Evolutionary conservation across 1,140 invertebrate species (phyloP).

Genomic region (Dendrolimus kikuchii): DNA sequence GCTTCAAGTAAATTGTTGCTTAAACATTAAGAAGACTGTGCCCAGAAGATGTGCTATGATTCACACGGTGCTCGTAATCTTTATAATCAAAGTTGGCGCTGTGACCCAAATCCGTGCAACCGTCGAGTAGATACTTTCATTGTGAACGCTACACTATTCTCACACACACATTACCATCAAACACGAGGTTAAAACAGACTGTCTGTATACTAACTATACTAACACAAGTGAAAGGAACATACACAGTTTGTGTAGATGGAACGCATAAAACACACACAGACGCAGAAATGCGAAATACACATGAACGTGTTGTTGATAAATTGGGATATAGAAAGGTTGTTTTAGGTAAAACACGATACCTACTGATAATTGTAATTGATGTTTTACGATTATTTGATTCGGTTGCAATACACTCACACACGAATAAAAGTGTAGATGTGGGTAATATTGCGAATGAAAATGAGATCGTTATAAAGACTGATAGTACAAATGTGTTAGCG

Average conservation of each 20-base stretch:
- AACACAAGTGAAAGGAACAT: conserved; percentile 10
- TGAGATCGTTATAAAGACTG: background rate
- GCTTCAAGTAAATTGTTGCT: conserved; percentile 4
- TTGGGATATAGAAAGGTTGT: too few species aligned
- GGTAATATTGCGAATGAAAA: background rate
- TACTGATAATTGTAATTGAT: too few species aligned
- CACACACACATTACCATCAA: conserved; percentile 21
- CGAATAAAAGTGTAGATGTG: too few species aligned
- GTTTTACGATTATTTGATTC: too few species aligned
- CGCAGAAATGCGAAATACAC: background rate
- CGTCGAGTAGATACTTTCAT: conserved; percentile 56
- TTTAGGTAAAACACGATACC: too few species aligned
- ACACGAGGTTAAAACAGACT: conserved; percentile 13
- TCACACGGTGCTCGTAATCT: conserved; percentile 62
- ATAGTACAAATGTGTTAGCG: conserved; percentile 21
- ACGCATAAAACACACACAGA: conserved; percentile 15
- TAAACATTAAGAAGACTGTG: conserved; percentile 16
- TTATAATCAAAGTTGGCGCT: conserved; percentile 66
- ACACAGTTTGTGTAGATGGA: conserved; percentile 11
- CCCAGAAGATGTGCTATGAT: conserved; percentile 59
- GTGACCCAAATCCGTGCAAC: conserved; percentile 66
- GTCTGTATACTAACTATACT: background rate
- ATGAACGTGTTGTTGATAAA: too few species aligned
- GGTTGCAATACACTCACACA: too few species aligned
- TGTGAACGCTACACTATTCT: conserved; percentile 56